Evolutionary conservation across 2,797 vertebrate genomes (phyloP).

Genomic region (Ceyx erithaca): DNA sequence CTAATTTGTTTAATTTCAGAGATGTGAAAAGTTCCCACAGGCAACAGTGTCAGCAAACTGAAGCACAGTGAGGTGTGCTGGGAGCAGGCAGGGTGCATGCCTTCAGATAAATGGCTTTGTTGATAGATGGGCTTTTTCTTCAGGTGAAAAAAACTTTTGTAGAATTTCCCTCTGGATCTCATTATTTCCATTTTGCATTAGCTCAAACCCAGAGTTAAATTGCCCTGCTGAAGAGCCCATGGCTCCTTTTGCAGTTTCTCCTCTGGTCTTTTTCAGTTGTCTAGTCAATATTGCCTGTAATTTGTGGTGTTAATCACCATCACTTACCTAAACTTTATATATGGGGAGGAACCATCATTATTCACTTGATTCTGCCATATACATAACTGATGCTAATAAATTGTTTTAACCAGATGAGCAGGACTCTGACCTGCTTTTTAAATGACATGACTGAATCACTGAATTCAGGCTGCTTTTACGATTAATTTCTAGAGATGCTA

Average conservation of each 20-base stretch:
- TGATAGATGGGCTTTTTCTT: background rate
- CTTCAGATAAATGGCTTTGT: background rate
- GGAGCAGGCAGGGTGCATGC: background rate
- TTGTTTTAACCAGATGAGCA: background rate
- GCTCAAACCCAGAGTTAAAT: background rate
- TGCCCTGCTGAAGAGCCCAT: background rate
- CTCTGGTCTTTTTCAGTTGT: background rate
- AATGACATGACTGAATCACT: background rate
- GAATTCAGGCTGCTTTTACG: background rate
- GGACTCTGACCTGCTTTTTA: slow-evolving; percentile 17
- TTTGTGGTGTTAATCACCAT: background rate
- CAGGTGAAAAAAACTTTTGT: background rate
- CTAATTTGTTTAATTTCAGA: background rate
- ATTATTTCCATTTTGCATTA: background rate
- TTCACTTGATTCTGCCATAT: background rate
- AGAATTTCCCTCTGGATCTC: background rate
- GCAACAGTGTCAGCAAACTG: background rate
- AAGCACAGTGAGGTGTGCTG: background rate
- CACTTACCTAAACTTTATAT: background rate
- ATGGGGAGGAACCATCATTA: background rate
- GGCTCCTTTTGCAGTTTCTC: background rate
- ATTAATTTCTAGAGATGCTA: background rate
- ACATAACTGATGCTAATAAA: background rate
- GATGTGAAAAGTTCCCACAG: background rate
- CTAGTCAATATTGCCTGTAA: background rate